Evolutionary conservation across 2,797 vertebrate genomes (phyloP), one percentile per base, ranked within the genome.

Genomic region (Xenopus petersii): DNA sequence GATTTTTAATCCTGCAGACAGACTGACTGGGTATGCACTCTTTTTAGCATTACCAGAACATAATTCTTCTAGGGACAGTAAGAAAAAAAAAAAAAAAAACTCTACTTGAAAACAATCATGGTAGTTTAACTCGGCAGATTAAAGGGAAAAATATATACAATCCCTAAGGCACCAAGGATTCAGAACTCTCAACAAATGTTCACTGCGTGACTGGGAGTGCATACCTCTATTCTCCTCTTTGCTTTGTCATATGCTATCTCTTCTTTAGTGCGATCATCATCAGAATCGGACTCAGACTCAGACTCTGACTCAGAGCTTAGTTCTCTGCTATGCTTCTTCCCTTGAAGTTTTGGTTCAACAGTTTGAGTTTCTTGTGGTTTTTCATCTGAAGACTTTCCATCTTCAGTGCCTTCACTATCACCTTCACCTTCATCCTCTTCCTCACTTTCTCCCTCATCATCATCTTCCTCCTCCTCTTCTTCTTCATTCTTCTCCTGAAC

Each of bases 171-270:
- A 30, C 26, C 26, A 30, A 30, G 2, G 26, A 30, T 42, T 42
- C 36, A 5, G 36, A 42, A 42, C 36, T 1, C 8, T 42, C 8
- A 42, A 42, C 5, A 42, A 42, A 42, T 42, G 5, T 42, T 5
- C 36, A 6, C 5, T 6, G 8, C 5, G 1, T 9, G 55, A 3
- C 74, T 13, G 68, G 66, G 11, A 71, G 81, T 81, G 59, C 2
- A n/a, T 88, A 98, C 97, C 96, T 97, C 96, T 48, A 99, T 97
- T 81, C 96, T 94, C 80, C 91, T 91, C 82, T 95, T 98, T n/a
- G 97, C 97, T 77, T 93, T 93, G 83, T 99, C 95, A 4, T 99
- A 99, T 26, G 92, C 90, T 0, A 86, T 87, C 82, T 98, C 95
- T 80, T 99, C 97, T 88, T 98, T 99, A 61, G 91, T 94, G 69